Evolutionary conservation across 2,797 vertebrate species (phyloP).

Genomic region (Scarus forsteni): DNA sequence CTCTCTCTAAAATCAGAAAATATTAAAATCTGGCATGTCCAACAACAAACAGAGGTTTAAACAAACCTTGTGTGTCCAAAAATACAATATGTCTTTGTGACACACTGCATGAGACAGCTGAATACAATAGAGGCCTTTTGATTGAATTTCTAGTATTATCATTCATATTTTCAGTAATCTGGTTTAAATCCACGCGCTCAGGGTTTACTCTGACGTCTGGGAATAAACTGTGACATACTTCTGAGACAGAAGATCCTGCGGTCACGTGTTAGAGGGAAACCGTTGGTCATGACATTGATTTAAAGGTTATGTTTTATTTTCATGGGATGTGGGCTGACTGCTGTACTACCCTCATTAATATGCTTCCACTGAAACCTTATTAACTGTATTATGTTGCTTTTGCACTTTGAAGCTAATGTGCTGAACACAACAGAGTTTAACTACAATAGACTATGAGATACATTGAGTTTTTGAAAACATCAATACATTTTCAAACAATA

Average conservation of each 20-base stretch:
- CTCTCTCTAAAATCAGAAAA: too few relatives aligned
- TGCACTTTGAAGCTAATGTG: too few relatives aligned
- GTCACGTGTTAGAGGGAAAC: constrained; percentile 16
- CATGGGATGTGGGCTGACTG: neutral
- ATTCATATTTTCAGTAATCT: constrained; percentile 62
- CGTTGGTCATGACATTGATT: neutral
- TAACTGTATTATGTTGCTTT: neutral
- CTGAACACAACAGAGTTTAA: too few relatives aligned
- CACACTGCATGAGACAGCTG: neutral
- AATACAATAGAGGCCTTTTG: constrained; percentile 17
- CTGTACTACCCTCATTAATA: too few relatives aligned
- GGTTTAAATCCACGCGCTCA: constrained; percentile 50
- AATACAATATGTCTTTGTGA: neutral
- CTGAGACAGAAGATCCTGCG: constrained; percentile 24
- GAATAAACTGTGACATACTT: constrained; percentile 41
- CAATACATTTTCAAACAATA: too few relatives aligned
- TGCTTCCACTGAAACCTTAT: neutral
- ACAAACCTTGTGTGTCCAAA: neutral
- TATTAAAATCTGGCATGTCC: too few relatives aligned
- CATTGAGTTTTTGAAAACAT: too few relatives aligned
- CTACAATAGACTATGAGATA: too few relatives aligned
- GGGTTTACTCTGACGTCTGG: constrained; percentile 42
- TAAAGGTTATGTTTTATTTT: neutral
- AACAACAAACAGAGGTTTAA: neutral
- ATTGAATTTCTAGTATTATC: constrained; percentile 51